Conservation (phyloP, 2,113 vertebrate genomes). For the Taurulus bubalis region DNA sequence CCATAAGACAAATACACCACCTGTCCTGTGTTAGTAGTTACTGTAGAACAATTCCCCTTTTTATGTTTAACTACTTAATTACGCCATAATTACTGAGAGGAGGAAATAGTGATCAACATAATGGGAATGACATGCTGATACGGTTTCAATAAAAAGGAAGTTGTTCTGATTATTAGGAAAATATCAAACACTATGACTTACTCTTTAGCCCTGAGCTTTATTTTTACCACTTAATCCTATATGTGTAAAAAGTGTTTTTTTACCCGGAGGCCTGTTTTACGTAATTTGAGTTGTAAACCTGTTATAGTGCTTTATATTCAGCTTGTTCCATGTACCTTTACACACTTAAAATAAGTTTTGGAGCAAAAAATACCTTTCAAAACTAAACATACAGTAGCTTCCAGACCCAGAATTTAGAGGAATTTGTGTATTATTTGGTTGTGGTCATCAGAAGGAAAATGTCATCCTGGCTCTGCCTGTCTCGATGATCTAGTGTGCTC, state of each 20-base stretch:
- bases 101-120: slow-evolving; percentile 22
- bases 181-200: neutral
- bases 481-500: slow-evolving; percentile 65
- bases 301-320: neutral
- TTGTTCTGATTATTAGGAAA: slow-evolving; percentile 7
- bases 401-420: slow-evolving; percentile 17
- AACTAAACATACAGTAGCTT: slow-evolving; percentile 30
- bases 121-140: slow-evolving; percentile 1
- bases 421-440: slow-evolving; percentile 58
- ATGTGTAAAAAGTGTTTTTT: neutral
- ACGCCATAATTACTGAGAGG: slow-evolving; percentile 8
- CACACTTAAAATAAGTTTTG: slow-evolving; percentile 31
- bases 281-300: neutral
- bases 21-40: slow-evolving; percentile 8
- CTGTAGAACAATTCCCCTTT: neutral
- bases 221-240: neutral
- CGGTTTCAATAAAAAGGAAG: slow-evolving; percentile 3
- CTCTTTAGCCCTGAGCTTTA: neutral
- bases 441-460: slow-evolving; percentile 58
- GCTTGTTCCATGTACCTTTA: slow-evolving; percentile 5
- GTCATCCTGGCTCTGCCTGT: slow-evolving; percentile 51
- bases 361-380: slow-evolving; percentile 27
- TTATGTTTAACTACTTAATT: slow-evolving; percentile 27
- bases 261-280: neutral
- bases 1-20: slow-evolving; percentile 38